Evolutionary conservation across 2,888 invertebrate species (phyloP), one percentile per base, ranked within the genome.

Genomic region (Sinelater perroti): DNA sequence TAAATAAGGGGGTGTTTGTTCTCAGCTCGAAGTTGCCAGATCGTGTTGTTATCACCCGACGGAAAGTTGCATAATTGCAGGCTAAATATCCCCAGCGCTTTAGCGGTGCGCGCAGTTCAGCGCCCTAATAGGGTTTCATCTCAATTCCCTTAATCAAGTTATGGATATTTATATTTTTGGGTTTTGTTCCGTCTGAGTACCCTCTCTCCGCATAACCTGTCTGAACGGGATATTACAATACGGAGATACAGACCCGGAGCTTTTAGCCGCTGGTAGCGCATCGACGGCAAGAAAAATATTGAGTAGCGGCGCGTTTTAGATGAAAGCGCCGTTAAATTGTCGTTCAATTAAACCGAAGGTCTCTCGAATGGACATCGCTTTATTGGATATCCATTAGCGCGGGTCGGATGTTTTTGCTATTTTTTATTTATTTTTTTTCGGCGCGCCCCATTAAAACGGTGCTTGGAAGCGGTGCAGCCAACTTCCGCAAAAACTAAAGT

Each of bases 1-100:
- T 50, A 50, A 28, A 38, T 26, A 50, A 30, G 38, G 8, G 11
- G 8, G 18, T 40, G 40, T 40, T 40, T 40, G 40, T 24, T 13
- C 24, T 40, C 8, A 40, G 14, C 24, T 40, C 14, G 13, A 40
- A 40, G 24, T 40, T 40, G 21, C 21, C 14, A 40, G 40, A 40
- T 40, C 40, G 14, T 7, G 13, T 20, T 24, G 13, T 21, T 13
- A 16, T 3, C 18, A 1, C n/a, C 1, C n/a, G 2, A 24, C 8
- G 40, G 5, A 10, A 4, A 40, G 16, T 16, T 40, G 40, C 40
- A 40, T 24, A 14, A n/a, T n/a, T n/a, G n/a, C n/a, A n/a, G 2
- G 6, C 38, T 21, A 38, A 18, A 38, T 20, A 38, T 16, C 40
- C 8, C n/a, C 8, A 40, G 24, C 20, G 7, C 16, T 7, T 40